Percentiles rank a stretch among this genome's conserved stretches.
Conservation (phyloP, 2,113 vertebrate species). For the Grantiella picta region DNA sequence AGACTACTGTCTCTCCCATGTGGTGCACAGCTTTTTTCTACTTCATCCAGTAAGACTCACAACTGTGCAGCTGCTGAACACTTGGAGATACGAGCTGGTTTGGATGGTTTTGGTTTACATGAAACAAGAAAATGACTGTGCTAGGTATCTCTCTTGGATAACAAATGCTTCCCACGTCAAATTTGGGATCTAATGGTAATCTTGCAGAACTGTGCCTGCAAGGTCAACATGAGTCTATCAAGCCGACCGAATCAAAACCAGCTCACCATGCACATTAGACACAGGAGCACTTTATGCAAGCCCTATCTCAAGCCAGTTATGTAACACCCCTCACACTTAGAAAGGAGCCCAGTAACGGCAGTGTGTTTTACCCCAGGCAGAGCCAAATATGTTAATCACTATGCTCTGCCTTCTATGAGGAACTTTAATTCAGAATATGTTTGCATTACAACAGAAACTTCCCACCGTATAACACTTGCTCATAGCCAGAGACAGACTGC, state of each 20-base stretch:
- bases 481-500: neutral
- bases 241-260: too few relatives aligned
- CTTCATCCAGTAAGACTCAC: neutral
- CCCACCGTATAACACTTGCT: neutral
- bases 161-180: neutral
- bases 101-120: neutral
- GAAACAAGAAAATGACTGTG: neutral
- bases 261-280: fast-evolving
- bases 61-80: neutral
- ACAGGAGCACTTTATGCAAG: neutral
- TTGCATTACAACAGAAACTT: neutral
- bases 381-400: neutral
- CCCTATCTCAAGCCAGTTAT: neutral
- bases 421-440: neutral
- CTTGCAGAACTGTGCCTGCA: neutral
- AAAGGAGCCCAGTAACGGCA: neutral
- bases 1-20: neutral
- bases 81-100: neutral
- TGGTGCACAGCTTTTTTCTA: neutral
- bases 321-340: neutral
- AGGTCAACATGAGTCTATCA: fast-evolving
- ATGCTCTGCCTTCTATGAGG: neutral
- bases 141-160: neutral
- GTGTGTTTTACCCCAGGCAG: neutral
- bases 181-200: neutral